A percentile compares a stretch with the other conserved stretches of the same genome.
These are phyloP conservation scores for Ornithoptera alexandrae DNA, from an alignment of 2,888 invertebrate genomes.

Conservation along the genomic window DNA sequence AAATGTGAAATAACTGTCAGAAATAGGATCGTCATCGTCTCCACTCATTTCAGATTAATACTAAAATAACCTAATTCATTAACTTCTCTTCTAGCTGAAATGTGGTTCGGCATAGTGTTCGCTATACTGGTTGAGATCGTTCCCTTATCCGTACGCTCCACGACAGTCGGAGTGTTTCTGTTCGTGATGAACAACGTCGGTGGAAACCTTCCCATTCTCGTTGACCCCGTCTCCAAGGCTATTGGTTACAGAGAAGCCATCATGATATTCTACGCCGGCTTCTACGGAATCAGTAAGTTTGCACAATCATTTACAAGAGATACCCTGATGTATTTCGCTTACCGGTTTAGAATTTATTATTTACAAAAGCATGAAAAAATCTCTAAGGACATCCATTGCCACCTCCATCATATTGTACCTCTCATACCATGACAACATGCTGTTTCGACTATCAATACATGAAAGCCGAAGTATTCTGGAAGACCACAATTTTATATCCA, in stretches of 20 bases:
- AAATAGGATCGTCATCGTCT: not conserved
- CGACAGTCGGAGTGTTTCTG: slow-evolving; percentile 91
- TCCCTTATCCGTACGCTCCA: slow-evolving; percentile 88
- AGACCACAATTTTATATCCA: too few species aligned
- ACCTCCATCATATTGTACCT: too few species aligned
- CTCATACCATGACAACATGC: too few species aligned
- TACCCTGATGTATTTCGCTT: too few species aligned
- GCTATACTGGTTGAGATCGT: slow-evolving; percentile 94
- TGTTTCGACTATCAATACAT: too few species aligned
- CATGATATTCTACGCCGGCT: slow-evolving; percentile 93
- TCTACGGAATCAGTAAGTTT: slow-evolving; percentile 90
- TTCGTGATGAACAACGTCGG: slow-evolving; percentile 97
- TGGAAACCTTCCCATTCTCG: slow-evolving; percentile 92
- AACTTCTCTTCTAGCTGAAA: slow-evolving; percentile 83
- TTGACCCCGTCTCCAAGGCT: slow-evolving; percentile 90
- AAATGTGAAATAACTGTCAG: not conserved
- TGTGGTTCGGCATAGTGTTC: slow-evolving; percentile 97
- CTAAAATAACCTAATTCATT: not conserved
- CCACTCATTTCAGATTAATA: not conserved
- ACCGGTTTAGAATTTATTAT: too few species aligned
- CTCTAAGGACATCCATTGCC: too few species aligned
- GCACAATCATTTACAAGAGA: too few species aligned
- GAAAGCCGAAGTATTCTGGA: too few species aligned
- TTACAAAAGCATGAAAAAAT: too few species aligned
- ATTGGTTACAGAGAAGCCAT: slow-evolving; percentile 91